Evolutionary conservation across 2,888 invertebrate species (phyloP), one percentile per base, ranked within the genome.

Genomic region (Scaptomyza tumidula): DNA sequence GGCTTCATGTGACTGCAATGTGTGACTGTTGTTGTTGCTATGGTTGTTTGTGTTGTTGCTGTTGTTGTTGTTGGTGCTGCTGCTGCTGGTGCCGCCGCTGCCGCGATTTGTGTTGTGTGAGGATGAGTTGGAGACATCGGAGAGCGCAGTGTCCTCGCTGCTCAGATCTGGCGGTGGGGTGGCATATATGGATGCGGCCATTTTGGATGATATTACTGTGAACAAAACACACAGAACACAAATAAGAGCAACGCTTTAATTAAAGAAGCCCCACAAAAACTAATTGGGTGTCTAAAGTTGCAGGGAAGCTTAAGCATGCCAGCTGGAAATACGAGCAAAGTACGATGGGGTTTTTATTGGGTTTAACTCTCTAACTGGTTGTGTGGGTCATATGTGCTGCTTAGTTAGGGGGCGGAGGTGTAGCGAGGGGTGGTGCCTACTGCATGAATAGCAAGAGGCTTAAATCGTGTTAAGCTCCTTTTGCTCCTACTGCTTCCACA

Each of bases 131-230:
- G 92, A 92, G 83, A 91, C 92, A 87, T 92, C 92, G 77, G 92
- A 92, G 69, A 92, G 90, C 78, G 92, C 92, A 77, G 92, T 92
- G 75, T 92, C 93, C 69, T 93, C 92, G 82, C 92, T 93, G 77
- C 93, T 93, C 85, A 90, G 76, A 85, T 91, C 91, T 49, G 92
- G 91, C 67, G 92, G 92, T 89, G 92, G 92, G 85, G 92, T 92
- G 89, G 92, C 92, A 90, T 92, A 92, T 82, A 92, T 91, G 84
- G 92, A 92, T 86, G 92, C 92, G 89, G 92, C 92, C 92, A 92
- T 92, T 84, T 90, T 92, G 86, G 88, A 89, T 90, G 88, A 89
- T 90, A 91, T 91, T 91, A 90, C 90, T 92, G 29, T 35, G 39
- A 19, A 53, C 58, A 44, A 67, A n/a, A 41, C 72, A 66, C 1